Base-by-base conservation (phyloP, 1,140 invertebrate genomes). In the Acromyrmex heyeri region DNA sequence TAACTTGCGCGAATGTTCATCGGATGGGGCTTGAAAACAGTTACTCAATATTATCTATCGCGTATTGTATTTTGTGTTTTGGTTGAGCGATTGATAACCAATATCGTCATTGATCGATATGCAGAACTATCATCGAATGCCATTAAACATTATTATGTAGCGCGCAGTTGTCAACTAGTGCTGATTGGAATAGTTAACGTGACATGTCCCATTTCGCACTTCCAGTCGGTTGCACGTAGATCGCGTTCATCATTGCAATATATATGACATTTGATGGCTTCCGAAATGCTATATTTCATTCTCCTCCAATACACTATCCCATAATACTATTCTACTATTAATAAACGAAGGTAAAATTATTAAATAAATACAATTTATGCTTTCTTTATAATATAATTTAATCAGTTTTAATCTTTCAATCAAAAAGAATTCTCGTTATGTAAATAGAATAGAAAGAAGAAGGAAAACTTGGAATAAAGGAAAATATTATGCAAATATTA, bases 171-270 rank as follows among this genome's bases (percentile, higher is more conserved):
- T 27, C 79, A 83, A 82, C 67, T 24, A 69, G 79, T 73, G 67
- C 55, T 82, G 70, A 83, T 73, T 83, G 79, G 18, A 48, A 61
- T 21, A 73, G 55, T 82, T 59, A 73, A 61, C 57, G 38, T 50
- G 53, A 75, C 57, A 83, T 75, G 69, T 61, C 55, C 67, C 67
- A 73, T 73, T 82, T 82, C 69, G 79, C 38, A 61, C n/a, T 75
- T 59, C 18, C 69, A n/a, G 73, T 62, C 55, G 79, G 70, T 75
- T 57, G 38, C 30, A 48, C 69, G 18, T 83, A 38, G 55, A 75
- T 62, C 69, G 21, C 55, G 24, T 61, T 70, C 7, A 27, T 78
- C 44, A 65, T 57, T 27, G 18, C 67, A 24, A 73, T 61, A 3
- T 61, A 4, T 34, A 24, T 59, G 53, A 73, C 38, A 72, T 70